Evolutionary conservation across 2,113 vertebrate genomes (phyloP), one percentile per base, ranked within the genome.

Genomic region (Petaurus breviceps): DNA sequence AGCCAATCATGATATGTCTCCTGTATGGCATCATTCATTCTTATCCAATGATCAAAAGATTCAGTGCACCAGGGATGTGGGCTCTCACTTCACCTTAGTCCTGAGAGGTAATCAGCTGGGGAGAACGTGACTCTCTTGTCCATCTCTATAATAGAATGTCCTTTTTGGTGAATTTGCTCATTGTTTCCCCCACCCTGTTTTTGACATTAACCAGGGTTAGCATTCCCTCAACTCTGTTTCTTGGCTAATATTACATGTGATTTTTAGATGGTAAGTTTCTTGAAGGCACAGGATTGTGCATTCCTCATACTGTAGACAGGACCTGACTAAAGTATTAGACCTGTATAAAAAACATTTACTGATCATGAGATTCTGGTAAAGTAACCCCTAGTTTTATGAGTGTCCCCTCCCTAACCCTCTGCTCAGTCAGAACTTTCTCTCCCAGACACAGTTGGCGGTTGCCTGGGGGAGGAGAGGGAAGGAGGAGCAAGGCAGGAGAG

Each of bases 381-480:
- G 9, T 92, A 90, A 93, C 51, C 25, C 37, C 47, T n/a, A 16
- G 26, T 92, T 55, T 77, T 89, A 9, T 51, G 22, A 31, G 90
- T 84, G 53, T 53, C 68, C 90, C 46, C 26, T 93, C n/a, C 92
- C 3, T 93, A 50, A 49, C 23, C 28, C 92, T 61, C 57, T 92
- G 51, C 50, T 89, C 89, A 77, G 0, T 37, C 68, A 89, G 91
- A 92, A 22, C 89, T 96, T 43, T 93, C 90, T 54, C 94, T 96
- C 46, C n/a, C n/a, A 84, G 68, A 23, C 22, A 90, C 50, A 61
- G 31, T 28, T 22, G 89, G 94, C 55, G 95, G 84, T 12, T 96
- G 93, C 94, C 96, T 94, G 91, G 96, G 96, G 68, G 68, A 84
- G 68, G 94, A 92, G 91, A 95, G 51, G 90, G 93, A 43, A 97